Evolutionary conservation across 2,113 vertebrate species (phyloP).

Genomic region (Emydocephalus ijimae): DNA sequence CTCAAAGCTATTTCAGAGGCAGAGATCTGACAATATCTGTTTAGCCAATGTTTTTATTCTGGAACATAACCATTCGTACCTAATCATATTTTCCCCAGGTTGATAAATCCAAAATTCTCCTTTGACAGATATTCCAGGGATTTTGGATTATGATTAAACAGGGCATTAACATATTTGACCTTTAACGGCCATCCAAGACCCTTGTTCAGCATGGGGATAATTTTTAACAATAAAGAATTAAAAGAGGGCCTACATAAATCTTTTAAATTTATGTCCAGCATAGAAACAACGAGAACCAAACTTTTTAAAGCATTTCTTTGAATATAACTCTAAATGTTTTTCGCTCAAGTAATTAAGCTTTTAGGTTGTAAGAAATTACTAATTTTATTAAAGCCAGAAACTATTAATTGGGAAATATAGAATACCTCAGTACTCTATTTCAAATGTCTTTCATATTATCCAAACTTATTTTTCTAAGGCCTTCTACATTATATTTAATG

Average conservation of each 20-base stretch:
- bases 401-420: background rate
- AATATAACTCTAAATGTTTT: background rate
- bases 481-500: background rate
- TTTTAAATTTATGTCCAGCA: background rate
- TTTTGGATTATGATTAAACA: background rate
- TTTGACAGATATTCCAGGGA: background rate
- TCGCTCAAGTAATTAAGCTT: background rate
- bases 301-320: background rate
- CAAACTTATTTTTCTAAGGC: background rate
- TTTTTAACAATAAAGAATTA: background rate
- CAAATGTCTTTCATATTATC: background rate
- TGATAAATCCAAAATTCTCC: background rate
- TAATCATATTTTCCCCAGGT: background rate
- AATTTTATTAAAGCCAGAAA: background rate
- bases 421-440: background rate
- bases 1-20: background rate
- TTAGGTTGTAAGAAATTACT: background rate
- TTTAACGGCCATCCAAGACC: background rate
- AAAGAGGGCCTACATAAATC: background rate
- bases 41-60: background rate
- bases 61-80: background rate
- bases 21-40: background rate
- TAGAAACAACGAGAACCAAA: background rate
- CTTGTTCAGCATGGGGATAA: background rate
- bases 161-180: background rate